Conservation (phyloP, 1,140 invertebrate genomes). For the Drosophila subpulchrella region DNA sequence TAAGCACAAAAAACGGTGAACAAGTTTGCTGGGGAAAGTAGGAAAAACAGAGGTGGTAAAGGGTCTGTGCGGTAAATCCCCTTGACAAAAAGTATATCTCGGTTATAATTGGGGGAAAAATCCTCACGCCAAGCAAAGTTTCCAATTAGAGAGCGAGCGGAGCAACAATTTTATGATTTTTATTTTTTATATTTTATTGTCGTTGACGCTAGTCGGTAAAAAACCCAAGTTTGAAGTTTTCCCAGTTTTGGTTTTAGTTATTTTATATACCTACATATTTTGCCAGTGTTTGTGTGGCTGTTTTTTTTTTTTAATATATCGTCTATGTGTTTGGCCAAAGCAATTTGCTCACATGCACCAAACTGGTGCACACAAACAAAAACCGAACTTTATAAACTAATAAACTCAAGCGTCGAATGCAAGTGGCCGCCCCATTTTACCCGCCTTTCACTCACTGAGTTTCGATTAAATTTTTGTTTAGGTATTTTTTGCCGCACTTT, state of each 20-base stretch:
- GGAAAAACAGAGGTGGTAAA: slow-evolving; percentile 4
- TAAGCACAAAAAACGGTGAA: not conserved
- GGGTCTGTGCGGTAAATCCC: slow-evolving; percentile 7
- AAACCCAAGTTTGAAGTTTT: slow-evolving; percentile 46
- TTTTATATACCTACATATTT: slow-evolving; percentile 15
- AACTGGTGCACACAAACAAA: slow-evolving; percentile 41
- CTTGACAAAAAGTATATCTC: slow-evolving; percentile 35
- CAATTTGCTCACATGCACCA: slow-evolving; percentile 56
- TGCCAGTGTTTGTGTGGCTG: not conserved
- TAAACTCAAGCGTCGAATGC: slow-evolving; percentile 30
- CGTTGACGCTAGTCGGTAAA: slow-evolving; percentile 22
- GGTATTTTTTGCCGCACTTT: slow-evolving; percentile 29
- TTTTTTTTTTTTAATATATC: slow-evolving; percentile 40
- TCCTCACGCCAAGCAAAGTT: slow-evolving; percentile 48
- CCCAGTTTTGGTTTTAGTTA: slow-evolving; percentile 29
- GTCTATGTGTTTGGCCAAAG: slow-evolving; percentile 33
- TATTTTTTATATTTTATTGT: slow-evolving; percentile 20
- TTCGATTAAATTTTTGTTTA: slow-evolving; percentile 50
- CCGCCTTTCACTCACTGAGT: slow-evolving; percentile 27
- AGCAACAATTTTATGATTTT: slow-evolving; percentile 30
- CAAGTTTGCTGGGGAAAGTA: not conserved
- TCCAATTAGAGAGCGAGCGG: slow-evolving; percentile 50
- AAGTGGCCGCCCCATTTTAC: slow-evolving; percentile 2
- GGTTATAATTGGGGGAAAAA: slow-evolving; percentile 57
- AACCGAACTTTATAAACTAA: slow-evolving; percentile 59